phyloP scores from a whole-genome alignment of 37 sponge, comb jelly and placozoan species.

The Theonella swinhoei region DNA sequence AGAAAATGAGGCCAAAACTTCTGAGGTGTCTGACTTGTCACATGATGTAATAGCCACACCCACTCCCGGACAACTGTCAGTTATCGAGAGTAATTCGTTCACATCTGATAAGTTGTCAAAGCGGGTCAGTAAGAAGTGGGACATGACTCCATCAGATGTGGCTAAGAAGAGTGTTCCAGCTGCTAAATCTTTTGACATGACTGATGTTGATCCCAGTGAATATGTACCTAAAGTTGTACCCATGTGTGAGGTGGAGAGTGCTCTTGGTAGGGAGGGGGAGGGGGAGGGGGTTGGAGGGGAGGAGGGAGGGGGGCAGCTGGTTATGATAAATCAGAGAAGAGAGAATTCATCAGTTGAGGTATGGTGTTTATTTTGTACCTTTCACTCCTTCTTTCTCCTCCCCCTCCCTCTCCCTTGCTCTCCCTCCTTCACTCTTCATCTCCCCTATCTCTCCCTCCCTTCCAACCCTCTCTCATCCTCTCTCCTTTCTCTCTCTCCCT shows the following conservation, averaged over 20 bases:
- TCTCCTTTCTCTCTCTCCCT: too few species aligned
- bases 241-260: too few species aligned
- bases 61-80: conserved; percentile 9
- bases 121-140: background rate
- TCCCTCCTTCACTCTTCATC: too few species aligned
- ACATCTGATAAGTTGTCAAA: conserved; percentile 16
- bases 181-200: too few species aligned
- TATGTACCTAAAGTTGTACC: conserved; percentile 49
- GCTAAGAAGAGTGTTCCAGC: too few species aligned
- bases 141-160: too few species aligned
- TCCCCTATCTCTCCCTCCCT: too few species aligned
- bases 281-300: background rate
- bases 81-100: conserved; percentile 24
- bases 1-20: background rate
- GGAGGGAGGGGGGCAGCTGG: background rate
- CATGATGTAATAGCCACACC: background rate
- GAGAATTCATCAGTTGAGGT: background rate
- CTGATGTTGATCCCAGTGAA: conserved; percentile 36
- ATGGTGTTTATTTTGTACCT: background rate
- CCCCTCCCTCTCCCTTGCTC: too few species aligned
- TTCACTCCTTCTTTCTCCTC: too few species aligned
- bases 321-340: background rate
- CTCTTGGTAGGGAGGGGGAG: background rate
- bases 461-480: too few species aligned
- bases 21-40: too few species aligned